Conservation (phyloP, 2,888 invertebrate species). For the Ormyrus labotus region DNA sequence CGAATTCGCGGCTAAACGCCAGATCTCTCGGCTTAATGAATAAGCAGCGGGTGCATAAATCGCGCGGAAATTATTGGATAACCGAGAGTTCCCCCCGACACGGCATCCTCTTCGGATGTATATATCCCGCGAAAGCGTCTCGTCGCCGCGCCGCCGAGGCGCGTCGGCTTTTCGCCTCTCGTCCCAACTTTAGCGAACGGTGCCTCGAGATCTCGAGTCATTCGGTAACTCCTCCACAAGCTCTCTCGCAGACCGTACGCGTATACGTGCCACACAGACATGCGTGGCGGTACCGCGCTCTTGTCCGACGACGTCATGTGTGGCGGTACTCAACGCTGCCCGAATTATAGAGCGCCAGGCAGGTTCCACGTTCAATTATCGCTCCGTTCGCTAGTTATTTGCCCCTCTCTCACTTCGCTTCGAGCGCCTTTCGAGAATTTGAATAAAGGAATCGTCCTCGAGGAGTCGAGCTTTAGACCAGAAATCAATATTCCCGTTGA, state of each 20-base stretch:
- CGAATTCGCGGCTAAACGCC: no score
- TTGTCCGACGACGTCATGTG: slow-evolving; percentile 36
- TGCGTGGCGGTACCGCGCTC: not conserved
- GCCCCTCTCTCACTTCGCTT: not conserved
- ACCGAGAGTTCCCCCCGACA: not conserved
- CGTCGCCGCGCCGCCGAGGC: not conserved
- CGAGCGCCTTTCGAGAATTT: no score
- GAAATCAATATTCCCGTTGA: slow-evolving; percentile 7
- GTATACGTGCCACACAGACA: not conserved
- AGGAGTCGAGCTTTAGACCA: slow-evolving; percentile 1
- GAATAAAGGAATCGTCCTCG: not conserved
- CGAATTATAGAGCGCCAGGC: slow-evolving; percentile 8
- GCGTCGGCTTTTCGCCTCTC: slow-evolving; percentile 11
- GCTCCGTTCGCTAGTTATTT: slow-evolving; percentile 1
- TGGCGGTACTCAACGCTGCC: slow-evolving; percentile 8
- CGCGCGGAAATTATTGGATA: slow-evolving; percentile 28
- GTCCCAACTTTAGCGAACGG: slow-evolving; percentile 30
- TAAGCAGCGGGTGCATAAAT: not conserved
- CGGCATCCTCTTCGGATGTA: slow-evolving; percentile 24
- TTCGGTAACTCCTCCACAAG: slow-evolving; percentile 33
- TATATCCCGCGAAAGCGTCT: slow-evolving; percentile 26
- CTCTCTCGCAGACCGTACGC: not conserved
- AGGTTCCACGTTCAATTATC: not conserved
- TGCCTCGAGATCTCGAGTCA: slow-evolving; percentile 42
- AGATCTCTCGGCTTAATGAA: no score